Percentiles rank a stretch among this genome's conserved stretches.
Conservation (phyloP, 2,888 invertebrate species). For the Lamellibrachia columna region DNA sequence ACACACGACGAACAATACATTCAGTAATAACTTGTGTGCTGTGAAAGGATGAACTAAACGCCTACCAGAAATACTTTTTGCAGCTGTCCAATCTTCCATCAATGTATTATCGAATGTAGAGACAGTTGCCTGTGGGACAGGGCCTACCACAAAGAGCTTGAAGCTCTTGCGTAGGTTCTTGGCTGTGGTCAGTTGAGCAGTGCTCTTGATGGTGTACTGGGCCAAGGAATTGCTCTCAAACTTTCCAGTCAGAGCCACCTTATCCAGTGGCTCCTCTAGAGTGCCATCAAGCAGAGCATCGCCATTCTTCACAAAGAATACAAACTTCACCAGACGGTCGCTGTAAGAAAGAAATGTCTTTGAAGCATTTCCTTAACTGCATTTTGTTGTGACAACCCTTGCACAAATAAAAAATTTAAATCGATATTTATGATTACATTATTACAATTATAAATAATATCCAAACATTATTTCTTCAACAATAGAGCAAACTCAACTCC, state of each 20-base stretch:
- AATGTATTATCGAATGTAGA: not conserved
- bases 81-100: not conserved
- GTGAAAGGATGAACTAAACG: not conserved
- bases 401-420: not conserved
- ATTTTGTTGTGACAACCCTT: not conserved
- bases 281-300: not conserved
- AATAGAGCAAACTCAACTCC: too few relatives aligned
- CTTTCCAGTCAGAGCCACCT: not conserved
- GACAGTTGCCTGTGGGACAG: not conserved
- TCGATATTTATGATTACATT: too few relatives aligned
- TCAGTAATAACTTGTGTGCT: too few relatives aligned
- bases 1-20: too few relatives aligned
- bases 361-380: not conserved
- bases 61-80: not conserved
- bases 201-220: not conserved
- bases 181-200: not conserved
- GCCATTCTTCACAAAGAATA: conserved; percentile 1
- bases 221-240: not conserved
- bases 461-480: too few relatives aligned
- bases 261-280: not conserved
- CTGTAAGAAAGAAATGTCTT: not conserved
- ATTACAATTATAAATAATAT: too few relatives aligned
- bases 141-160: not conserved
- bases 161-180: conserved; percentile 16
- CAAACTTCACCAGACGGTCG: not conserved